Evolutionary conservation across 2,797 vertebrate genomes (phyloP), one percentile per base, ranked within the genome.

Genomic region (Bovichtus diacanthus): DNA sequence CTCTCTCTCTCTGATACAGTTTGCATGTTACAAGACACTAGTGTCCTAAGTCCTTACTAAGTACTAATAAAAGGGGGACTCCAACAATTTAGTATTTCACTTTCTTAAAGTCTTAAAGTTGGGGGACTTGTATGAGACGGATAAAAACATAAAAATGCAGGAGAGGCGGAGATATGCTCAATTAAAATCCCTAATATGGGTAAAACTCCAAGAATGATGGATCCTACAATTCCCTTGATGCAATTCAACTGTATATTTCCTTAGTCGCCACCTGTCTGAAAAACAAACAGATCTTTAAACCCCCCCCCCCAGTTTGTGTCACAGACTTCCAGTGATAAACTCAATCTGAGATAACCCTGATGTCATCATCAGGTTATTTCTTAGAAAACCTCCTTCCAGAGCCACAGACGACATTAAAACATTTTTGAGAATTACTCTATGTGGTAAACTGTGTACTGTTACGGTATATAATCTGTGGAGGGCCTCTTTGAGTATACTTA

Each of bases 21-120:
- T 73, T 69, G 62, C 50, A 55, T 70, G 49, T 65, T 73, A 59
- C 41, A 73, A 56, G 47, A 59, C 72, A 44, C 34, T 31, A 69
- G 8, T n/a, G 23, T 50, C 16, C 50, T 5, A 56, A 18, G 39
- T 55, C 34, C 10, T 31, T 8, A 70, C 31, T 39, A 50, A 18
- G 1, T n/a, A 29, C 18, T 23, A n/a, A 18, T 47, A 55, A 18
- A 46, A 43, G 18, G 19, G 5, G 10, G 6, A 29, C 6, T 44
- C 63, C 10, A 46, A 12, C 11, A 6, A 5, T 58, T 49, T 29
- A 31, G 9, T 58, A 10, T 56, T 49, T 41, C 1, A 23, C 4
- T 66, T 51, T 41, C 25, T 34, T 41, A 12, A 12, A 18, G 27
- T 41, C 25, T 34, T 41, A 12, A 19, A 44, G 21, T 58, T 36